Conservation (phyloP, 2,113 vertebrate genomes). For the Orthonyx spaldingii region DNA sequence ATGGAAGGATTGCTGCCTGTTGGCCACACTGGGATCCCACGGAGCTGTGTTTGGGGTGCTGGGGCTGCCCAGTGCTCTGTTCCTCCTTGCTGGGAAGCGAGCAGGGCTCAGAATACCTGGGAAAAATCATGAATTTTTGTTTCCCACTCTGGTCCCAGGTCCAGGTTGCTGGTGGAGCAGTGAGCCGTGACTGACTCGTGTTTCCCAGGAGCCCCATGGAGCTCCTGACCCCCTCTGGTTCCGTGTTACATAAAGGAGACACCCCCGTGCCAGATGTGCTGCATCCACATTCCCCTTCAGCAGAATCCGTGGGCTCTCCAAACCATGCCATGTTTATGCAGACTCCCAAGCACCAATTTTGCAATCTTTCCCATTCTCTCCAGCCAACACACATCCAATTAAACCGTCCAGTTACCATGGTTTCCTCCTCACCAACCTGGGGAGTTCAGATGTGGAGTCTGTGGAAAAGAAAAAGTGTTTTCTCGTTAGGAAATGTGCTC, state of each 20-base stretch:
- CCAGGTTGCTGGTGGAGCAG: rapidly evolving
- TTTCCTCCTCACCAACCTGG: constrained; percentile 16
- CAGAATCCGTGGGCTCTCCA: background rate
- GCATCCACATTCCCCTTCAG: background rate
- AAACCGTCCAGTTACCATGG: constrained; percentile 42
- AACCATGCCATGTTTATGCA: background rate
- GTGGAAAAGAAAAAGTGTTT: background rate
- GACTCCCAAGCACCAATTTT: background rate
- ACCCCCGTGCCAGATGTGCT: background rate
- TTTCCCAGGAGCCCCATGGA: background rate
- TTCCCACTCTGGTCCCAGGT: background rate
- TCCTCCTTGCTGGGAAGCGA: background rate
- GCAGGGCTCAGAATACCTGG: background rate
- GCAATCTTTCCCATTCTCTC: background rate
- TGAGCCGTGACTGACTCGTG: background rate
- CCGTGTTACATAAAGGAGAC: background rate
- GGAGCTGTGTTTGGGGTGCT: background rate
- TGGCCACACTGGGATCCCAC: background rate
- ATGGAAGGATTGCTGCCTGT: background rate
- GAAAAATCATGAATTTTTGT: background rate
- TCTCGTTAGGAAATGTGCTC: background rate
- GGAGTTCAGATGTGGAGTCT: background rate
- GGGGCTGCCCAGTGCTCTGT: background rate
- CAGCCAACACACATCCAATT: constrained; percentile 15
- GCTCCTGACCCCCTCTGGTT: background rate